A percentile compares a stretch with the other conserved stretches of the same genome.
phyloP scores from a whole-genome alignment of 2,113 vertebrate species.

The Etheostoma spectabile region DNA sequence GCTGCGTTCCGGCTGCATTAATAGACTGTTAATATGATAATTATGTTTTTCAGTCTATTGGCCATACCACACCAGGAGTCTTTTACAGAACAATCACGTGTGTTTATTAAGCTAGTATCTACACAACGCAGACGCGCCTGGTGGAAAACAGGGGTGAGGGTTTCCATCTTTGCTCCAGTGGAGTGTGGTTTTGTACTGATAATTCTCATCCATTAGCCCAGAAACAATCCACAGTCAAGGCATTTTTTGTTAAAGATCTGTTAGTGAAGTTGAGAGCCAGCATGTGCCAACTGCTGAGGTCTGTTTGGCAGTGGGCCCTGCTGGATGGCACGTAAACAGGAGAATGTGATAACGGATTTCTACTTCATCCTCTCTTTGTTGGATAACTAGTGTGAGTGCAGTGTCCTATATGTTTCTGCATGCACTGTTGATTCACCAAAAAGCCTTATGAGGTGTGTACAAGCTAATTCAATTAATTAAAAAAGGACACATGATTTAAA shows the following conservation, averaged over 20 bases:
- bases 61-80: too few relatives aligned
- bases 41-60: too few relatives aligned
- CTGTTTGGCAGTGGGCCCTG: conserved; percentile 45
- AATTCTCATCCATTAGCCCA: conserved; percentile 13
- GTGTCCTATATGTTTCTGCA: conserved; percentile 50
- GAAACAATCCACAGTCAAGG: conserved; percentile 20
- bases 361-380: conserved; percentile 29
- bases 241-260: conserved; percentile 11
- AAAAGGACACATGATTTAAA: conserved; percentile 26
- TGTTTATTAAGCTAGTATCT: too few relatives aligned
- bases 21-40: too few relatives aligned
- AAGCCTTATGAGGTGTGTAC: conserved; percentile 55
- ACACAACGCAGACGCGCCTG: too few relatives aligned
- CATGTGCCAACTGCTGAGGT: conserved; percentile 36
- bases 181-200: conserved; percentile 29
- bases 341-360: conserved; percentile 54
- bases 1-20: too few relatives aligned
- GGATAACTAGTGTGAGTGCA: conserved; percentile 36
- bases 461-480: conserved; percentile 15
- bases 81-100: too few relatives aligned
- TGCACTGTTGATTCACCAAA: conserved; percentile 60
- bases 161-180: background rate
- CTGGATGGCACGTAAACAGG: conserved; percentile 38
- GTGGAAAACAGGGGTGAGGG: too few relatives aligned
- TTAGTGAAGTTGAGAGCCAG: conserved; percentile 23